These are phyloP conservation scores for Halcyon malimbica DNA, from an alignment of 2,113 vertebrate genomes.

Conservation along the genomic window DNA sequence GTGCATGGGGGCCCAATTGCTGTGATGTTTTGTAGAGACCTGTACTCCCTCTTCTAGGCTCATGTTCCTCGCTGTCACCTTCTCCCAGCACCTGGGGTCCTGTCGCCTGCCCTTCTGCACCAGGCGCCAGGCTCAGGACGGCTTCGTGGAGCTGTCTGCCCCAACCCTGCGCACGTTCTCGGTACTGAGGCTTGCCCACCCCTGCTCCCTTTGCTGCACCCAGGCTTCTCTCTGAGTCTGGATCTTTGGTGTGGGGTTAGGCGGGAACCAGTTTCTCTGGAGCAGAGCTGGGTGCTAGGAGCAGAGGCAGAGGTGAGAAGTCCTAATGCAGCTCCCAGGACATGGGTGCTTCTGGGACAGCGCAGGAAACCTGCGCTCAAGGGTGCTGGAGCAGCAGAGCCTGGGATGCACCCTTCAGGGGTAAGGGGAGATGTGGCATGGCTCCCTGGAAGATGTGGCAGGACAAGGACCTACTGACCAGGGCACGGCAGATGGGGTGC, in stretches of 20 bases:
- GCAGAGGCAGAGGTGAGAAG: neutral
- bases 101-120: slow-evolving; percentile 58
- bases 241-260: neutral
- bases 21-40: neutral
- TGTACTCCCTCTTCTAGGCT: slow-evolving; percentile 67
- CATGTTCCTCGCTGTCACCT: slow-evolving; percentile 74
- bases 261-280: neutral
- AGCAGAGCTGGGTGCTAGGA: neutral
- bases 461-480: neutral
- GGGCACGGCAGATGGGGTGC: neutral
- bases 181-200: slow-evolving; percentile 57
- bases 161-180: slow-evolving; percentile 77
- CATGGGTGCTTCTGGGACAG: neutral
- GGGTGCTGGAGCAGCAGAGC: neutral
- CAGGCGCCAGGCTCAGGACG: neutral
- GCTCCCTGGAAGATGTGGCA: neutral
- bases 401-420: neutral
- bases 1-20: fast-evolving
- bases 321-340: neutral
- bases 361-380: fast-evolving
- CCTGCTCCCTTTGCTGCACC: fast-evolving
- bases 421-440: neutral
- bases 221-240: neutral
- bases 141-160: neutral
- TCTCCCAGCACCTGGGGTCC: slow-evolving; percentile 82